Evolutionary conservation across 2,888 invertebrate genomes (phyloP), one percentile per base, ranked within the genome.

Genomic region (Lycophotia porphyrea): DNA sequence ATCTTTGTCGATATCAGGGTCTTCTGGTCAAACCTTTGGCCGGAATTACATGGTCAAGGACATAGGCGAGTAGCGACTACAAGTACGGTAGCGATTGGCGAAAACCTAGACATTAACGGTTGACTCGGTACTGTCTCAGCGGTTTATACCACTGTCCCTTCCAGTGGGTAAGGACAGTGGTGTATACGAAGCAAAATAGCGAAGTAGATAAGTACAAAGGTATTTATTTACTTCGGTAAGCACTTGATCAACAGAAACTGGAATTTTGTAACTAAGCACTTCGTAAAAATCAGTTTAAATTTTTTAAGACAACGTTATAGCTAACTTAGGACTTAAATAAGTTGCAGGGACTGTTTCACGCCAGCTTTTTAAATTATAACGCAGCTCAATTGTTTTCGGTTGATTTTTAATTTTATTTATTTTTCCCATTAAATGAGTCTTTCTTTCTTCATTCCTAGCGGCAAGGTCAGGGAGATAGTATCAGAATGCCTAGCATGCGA

Each of bases 391-490:
- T 58, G 18, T 18, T 58, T 8, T 58, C 18, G 2, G 18, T 3
- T 7, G 18, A 58, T 8, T 18, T 55, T 18, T 15, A 15, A 55
- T 27, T 27, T 31, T 15, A 1, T 18, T 21, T 60, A n/a, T n/a
- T 31, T 31, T 8, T 4, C n/a, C 5, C 60, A 34, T 24, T 36
- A 5, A 58, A n/a, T 9, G 4, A 39, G n/a, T 39, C n/a, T 63
- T 36, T 15, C 1, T 52, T 42, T 27, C 0, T 21, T 49, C 36
- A 24, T 39, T 80, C 52, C 1, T 81, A 94, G 94, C 55, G 72
- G 85, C 8, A 87, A 86, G 47, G 83, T 94, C 5, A 88, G 84
- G 47, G 74, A 88, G 52, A 84, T 94, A 52, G 90, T 93, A 5
- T 64, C 87, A 8, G 88, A 89, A 4, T 92, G 88, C 66, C 80